Base-by-base conservation (phyloP, 2,113 vertebrate genomes). In the Cervus canadensis region DNA sequence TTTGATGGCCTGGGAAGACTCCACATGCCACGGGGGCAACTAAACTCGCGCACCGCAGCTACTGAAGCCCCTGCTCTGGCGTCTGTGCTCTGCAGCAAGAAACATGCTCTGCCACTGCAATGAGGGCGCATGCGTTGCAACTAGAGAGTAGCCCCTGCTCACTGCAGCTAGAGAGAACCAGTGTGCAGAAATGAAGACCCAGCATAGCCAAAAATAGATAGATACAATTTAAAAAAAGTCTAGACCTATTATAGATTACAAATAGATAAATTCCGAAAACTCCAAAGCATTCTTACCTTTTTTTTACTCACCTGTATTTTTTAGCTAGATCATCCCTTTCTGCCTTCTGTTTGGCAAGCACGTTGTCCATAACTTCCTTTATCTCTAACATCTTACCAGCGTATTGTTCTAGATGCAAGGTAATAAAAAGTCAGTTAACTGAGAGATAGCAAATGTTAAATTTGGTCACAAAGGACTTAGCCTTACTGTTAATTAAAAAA, bases 251-350 rank as follows among this genome's bases (percentile, higher is more conserved):
- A 11, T 23, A 50, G 21, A 16, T 78, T 82, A 40, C 54, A 91
- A 86, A 89, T 71, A 33, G 43, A 33, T 60, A 92, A 85, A 52
- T 52, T 59, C 71, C n/a, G 64, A 85, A 94, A 95, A 97, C 13
- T 86, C 28, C 56, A 87, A 62, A 50, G 9, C 36, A 97, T 30
- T 90, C 1, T 74, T 50, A 21, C 7, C 33, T 36, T 36, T 96
- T 85, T 94, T 94, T 40, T 83, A 95, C 98, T 97, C 94, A 99
- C 99, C 99, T 98, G 97, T 99, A 99, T 96, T 98, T 99, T 98
- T 99, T 99, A 98, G 98, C 98, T 97, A 99, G 98, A 6, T 88
- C 86, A 98, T 99, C 98, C 19, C 98, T 98, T 98, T 99, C 98
- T 81, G 87, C 95, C 95, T 98, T 99, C 94, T 99, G 99, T 54